Percentiles rank a stretch among this genome's conserved stretches.
phyloP scores from a whole-genome alignment of 1,140 invertebrate genomes.

The Heliothis virescens region DNA sequence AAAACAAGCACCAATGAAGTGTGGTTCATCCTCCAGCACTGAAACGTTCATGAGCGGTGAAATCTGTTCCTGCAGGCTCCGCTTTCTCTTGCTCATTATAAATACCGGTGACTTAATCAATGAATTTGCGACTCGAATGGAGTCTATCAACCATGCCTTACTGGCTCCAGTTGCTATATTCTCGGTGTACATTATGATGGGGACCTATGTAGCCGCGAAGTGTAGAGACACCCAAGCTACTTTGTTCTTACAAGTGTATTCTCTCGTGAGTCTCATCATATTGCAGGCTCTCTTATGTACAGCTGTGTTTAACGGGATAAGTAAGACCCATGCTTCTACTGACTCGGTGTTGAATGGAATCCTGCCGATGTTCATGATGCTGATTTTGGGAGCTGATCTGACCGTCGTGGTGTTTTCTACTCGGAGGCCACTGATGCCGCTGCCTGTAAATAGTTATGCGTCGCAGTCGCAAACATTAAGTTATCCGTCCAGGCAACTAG shows the following conservation, averaged over 20 bases:
- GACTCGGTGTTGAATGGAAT: neutral
- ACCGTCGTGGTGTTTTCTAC: neutral
- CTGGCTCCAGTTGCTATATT: slow-evolving; percentile 1
- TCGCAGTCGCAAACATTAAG: neutral
- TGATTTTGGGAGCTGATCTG: neutral
- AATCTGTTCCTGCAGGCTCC: neutral
- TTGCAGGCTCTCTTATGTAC: neutral
- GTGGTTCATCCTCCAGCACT: neutral
- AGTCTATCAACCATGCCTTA: neutral
- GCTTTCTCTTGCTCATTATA: neutral
- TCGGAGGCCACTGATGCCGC: neutral
- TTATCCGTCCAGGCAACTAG: neutral
- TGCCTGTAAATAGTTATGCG: neutral
- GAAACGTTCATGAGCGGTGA: neutral
- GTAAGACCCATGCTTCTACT: neutral
- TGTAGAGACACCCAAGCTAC: neutral
- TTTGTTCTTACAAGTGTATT: neutral
- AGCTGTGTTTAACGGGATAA: slow-evolving; percentile 8
- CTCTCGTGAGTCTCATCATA: neutral
- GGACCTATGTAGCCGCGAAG: neutral
- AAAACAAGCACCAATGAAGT: neutral
- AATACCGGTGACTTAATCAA: slow-evolving; percentile 18
- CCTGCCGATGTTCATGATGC: neutral
- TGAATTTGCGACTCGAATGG: neutral
- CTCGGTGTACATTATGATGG: slow-evolving; percentile 6